Evolutionary conservation across 30 jellyfish, hydroid and myxozoan genomes (phyloP), one percentile per base, ranked within the genome.

Genomic region (Cassiopea xamachana): DNA sequence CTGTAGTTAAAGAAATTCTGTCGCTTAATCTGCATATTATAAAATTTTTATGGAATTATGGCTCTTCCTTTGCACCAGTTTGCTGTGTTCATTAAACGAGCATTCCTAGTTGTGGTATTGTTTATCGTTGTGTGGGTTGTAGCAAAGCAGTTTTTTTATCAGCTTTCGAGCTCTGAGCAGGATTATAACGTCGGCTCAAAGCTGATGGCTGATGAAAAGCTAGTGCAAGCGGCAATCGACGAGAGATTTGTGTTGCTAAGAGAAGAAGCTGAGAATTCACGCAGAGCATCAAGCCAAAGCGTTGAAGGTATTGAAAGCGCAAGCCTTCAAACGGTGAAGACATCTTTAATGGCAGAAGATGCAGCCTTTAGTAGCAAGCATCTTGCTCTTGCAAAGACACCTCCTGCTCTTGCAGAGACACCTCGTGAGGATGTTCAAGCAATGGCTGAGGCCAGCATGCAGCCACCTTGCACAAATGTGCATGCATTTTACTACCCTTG

Each of bases 401-500:
- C 7, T 8, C 74, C 74, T 62, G 43, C 19, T 2, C 74, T 62
- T 62, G 74, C 27, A 8, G 43, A 62, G 27, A 13, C 19, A 62
- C 27, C 27, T 4, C 43, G 2, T 13, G 43, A 62, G 14, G 14
- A 8, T 62, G 74, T 8, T 3, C 7, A 62, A 62, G 74, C 43
- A 62, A 17, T 6, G 19, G 14, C 7, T 4, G 4, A 62, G 10
- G 74, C 2, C 14, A 17, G 74, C 2, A 27, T 14, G 14, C 74
- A 62, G 2, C 43, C 7, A 1, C 98, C 97, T 0, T 96, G 99
- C 89, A 19, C 88, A 18, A 89, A 76, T 15, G 94, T 96, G 47
- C 99, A 96, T 85, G 85, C 84, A 1, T 96, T 96, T 74, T 96
- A 96, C 77, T 96, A 96, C 89, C 97, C 99, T 0, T 96, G 99